Evolutionary conservation across 2,113 vertebrate genomes (phyloP).

Genomic region (Delphinapterus leucas): DNA sequence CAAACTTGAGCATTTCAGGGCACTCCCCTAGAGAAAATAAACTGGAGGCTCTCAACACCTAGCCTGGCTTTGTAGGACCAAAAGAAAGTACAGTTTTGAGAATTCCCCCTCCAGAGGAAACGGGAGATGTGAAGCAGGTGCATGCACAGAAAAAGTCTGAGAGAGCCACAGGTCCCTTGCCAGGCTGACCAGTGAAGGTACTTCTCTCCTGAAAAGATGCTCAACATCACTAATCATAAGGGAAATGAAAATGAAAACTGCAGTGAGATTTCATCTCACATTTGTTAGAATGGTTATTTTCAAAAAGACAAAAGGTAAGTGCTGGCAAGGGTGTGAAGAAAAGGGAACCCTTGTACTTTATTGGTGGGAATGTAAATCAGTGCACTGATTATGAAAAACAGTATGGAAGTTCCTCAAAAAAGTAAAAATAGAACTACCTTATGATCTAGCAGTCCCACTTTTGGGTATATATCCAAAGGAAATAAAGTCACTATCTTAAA

Average conservation of each 20-base stretch:
- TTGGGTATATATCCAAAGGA: background rate
- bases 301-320: background rate
- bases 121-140: background rate
- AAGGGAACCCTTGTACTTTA: background rate
- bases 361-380: background rate
- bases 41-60: background rate
- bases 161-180: background rate
- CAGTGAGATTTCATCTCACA: background rate
- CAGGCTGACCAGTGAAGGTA: background rate
- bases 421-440: background rate
- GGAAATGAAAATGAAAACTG: background rate
- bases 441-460: background rate
- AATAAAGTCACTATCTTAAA: background rate
- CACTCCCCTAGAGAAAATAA: background rate
- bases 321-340: background rate
- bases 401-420: background rate
- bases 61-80: background rate
- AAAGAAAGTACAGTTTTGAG: background rate
- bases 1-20: background rate
- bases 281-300: background rate
- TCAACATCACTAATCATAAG: background rate
- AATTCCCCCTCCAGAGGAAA: background rate
- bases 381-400: background rate
- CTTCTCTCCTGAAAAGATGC: background rate
- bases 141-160: too few species aligned